Evolutionary conservation across 2,888 invertebrate species (phyloP).

Genomic region (Timema cristinae): DNA sequence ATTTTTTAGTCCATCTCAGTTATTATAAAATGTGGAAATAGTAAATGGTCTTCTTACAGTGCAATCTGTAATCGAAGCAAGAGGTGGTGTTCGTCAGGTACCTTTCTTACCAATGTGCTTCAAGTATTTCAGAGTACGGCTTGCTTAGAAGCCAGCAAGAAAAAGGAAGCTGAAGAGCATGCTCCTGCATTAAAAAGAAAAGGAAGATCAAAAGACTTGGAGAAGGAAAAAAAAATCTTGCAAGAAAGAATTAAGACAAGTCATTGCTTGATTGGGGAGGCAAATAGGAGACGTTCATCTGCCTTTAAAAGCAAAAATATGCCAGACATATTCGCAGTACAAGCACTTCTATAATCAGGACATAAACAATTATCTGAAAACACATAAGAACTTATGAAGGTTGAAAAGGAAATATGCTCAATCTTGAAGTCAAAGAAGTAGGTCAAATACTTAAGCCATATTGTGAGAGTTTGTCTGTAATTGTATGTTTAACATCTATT

Average conservation of each 20-base stretch:
- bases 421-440: background rate
- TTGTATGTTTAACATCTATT: background rate
- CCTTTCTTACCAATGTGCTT: slow-evolving; percentile 1
- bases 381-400: background rate
- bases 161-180: background rate
- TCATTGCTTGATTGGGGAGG: slow-evolving; percentile 1
- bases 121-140: background rate
- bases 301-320: background rate
- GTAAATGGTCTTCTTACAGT: background rate
- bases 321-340: background rate
- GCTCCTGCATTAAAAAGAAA: background rate
- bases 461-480: background rate
- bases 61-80: background rate
- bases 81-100: slow-evolving; percentile 7
- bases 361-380: slow-evolving; percentile 3
- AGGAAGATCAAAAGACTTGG: background rate
- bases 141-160: background rate
- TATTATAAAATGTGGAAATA: background rate
- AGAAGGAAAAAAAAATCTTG: background rate
- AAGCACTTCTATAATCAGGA: background rate
- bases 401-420: background rate
- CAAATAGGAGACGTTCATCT: background rate
- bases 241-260: background rate
- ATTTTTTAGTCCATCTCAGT: background rate
- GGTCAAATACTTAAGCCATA: slow-evolving; percentile 29